Conservation (phyloP, 2,888 invertebrate genomes). For the Phaonia tiefii region DNA sequence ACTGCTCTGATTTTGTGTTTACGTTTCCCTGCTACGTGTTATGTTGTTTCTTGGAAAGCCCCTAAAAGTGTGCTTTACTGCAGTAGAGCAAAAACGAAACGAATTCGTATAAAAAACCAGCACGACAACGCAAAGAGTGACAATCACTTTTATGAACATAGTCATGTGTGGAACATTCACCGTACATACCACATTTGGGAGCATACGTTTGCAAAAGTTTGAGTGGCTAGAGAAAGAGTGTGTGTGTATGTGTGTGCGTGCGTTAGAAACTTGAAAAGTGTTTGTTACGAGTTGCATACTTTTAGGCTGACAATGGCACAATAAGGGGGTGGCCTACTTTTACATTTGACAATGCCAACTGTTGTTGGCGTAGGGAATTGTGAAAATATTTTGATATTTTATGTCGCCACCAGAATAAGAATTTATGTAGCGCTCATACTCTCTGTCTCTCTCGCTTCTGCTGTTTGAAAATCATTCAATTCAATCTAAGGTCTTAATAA, state of each 20-base stretch:
- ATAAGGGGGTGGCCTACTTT: slow-evolving; percentile 45
- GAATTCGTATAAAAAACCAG: neutral
- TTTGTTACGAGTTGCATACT: slow-evolving; percentile 7
- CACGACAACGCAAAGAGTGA: slow-evolving; percentile 35
- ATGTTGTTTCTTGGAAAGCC: neutral
- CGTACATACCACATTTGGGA: slow-evolving; percentile 14
- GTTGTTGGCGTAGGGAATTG: no score
- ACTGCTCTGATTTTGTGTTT: slow-evolving; percentile 42
- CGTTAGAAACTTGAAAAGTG: slow-evolving; percentile 4
- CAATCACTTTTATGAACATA: slow-evolving; percentile 50
- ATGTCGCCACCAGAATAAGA: slow-evolving; percentile 19
- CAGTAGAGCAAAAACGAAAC: neutral
- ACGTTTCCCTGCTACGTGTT: slow-evolving; percentile 27
- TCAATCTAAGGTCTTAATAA: slow-evolving; percentile 23
- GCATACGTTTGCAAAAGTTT: slow-evolving; percentile 22
- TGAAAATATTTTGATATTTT: slow-evolving; percentile 36
- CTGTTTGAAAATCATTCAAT: no score
- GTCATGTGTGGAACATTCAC: slow-evolving; percentile 15
- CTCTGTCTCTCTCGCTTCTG: neutral
- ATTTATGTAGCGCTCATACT: neutral
- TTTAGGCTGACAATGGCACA: neutral
- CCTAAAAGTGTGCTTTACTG: slow-evolving; percentile 27
- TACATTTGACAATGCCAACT: neutral
- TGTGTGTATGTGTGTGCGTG: neutral
- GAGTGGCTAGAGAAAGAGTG: neutral